Base-by-base conservation (phyloP, 2,113 vertebrate genomes). In the Trematomus loennbergii region DNA sequence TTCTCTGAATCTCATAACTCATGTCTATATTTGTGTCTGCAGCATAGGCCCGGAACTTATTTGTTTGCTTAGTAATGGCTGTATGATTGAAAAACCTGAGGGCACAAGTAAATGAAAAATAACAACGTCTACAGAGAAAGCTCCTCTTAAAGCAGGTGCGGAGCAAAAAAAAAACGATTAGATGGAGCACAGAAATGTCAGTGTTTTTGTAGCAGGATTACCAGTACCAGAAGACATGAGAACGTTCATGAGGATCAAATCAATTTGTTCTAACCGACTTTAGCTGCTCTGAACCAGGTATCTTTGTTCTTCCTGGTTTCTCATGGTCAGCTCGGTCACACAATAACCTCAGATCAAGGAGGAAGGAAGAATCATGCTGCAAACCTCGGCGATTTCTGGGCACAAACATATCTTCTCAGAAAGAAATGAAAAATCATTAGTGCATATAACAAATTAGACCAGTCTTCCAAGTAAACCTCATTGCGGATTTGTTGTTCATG, bases 101-200 rank as follows among this genome's bases (percentile, higher is more conserved):
- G 94, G 94, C 92, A 94, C 82, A 88, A 95, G 85, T 91, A 95
- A 95, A 95, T 95, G 93, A 95, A 95, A 94, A 95, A 95, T 94
- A 95, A 93, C 94, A 94, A 88, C 25, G 92, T 93, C 90, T 91
- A 81, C 54, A 49, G 71, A 78, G 78, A 89, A 90, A 90, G 86
- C 85, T 86, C 80, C 70, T 90, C 72, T 84, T 91, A 85, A 93
- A 91, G 88, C 94, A 94, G 94, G 94, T 94, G 91, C 91, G 1
- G 81, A 70, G 85, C 62, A 2, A 84, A 45, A 33, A 89, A 87
- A 84, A 76, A 70, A 85, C 64, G 62, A 92, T 91, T 90, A 90
- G 92, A 94, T 90, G 59, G 76, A 81, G 88, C 80, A 76, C n/a
- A 89, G 66, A 92, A 87, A 94, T 81, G 80, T 93, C 88, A 79